Evolutionary conservation across 2,113 vertebrate genomes (phyloP).

Genomic region (Motacilla alba): DNA sequence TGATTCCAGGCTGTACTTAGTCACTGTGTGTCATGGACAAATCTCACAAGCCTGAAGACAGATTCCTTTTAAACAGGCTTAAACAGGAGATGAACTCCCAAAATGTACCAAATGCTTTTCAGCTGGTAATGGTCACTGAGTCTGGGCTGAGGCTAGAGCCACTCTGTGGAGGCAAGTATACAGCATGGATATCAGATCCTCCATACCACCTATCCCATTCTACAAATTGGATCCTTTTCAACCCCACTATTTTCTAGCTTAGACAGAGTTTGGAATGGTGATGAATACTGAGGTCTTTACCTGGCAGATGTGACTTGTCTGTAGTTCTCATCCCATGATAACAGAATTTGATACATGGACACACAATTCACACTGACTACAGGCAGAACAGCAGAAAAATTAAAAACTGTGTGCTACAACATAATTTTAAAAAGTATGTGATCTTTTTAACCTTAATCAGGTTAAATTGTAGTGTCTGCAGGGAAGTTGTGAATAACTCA

Average conservation of each 20-base stretch:
- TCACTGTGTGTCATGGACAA: background rate
- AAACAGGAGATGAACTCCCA: background rate
- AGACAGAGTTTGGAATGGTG: background rate
- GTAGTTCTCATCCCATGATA: background rate
- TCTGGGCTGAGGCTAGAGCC: background rate
- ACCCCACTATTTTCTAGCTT: background rate
- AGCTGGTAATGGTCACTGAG: background rate
- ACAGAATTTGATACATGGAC: background rate
- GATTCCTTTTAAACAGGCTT: background rate
- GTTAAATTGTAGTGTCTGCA: background rate
- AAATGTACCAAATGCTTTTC: background rate
- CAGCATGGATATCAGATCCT: background rate
- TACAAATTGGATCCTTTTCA: background rate
- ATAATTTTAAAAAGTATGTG: background rate
- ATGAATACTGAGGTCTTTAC: background rate
- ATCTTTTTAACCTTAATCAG: background rate
- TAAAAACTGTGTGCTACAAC: background rate
- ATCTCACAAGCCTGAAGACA: background rate
- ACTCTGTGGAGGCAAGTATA: fast-evolving
- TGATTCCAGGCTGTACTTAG: background rate
- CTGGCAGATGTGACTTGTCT: background rate
- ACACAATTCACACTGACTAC: background rate
- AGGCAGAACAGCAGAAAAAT: background rate
- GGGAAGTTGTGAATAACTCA: background rate
- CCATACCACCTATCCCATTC: background rate